Evolutionary conservation across 2,797 vertebrate species (phyloP), one percentile per base, ranked within the genome.

Genomic region (Heliangelus exortis): DNA sequence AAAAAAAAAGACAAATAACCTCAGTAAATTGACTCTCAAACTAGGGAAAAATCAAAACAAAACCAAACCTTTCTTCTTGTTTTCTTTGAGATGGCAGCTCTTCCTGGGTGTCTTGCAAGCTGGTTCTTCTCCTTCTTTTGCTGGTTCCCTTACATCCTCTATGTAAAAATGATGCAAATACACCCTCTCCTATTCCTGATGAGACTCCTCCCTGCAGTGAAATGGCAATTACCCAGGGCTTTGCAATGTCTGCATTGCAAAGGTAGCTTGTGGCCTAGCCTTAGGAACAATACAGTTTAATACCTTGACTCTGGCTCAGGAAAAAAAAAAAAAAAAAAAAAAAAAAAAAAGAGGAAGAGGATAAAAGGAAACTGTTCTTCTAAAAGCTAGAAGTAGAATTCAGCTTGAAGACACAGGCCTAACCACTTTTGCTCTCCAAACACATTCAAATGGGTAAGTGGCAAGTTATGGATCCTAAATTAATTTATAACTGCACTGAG

Each of bases 151-250:
- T 90, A 85, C 54, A 95, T 87, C 41, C 55, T 93, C 39, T 62
- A 85, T 85, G 84, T 66, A 95, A 96, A 96, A 94, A 68, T 78
- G 81, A 96, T 91, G 90, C 84, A 92, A 95, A 96, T 94, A 87
- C 47, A 83, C 47, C 12, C 33, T 90, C 81, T 90, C 77, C 65
- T 85, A 45, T 80, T 77, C 50, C 47, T 75, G 75, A 94, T 89
- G 90, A 71, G 90, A 83, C 89, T 92, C 61, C 84, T 85, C 78
- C 84, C 78, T 87, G 75, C 61, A 94, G 86, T 91, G 87, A 94
- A 96, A 93, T 93, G 89, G 90, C 82, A 92, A 58, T 83, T 85
- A 74, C 72, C 84, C 93, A 95, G n/a, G 65, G 58, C 65, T 94
- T 96, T 96, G 81, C 92, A 92, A 95, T 36, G 75, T 89, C 90